These are phyloP conservation scores for Cryptophagus acutangulus DNA, from an alignment of 2,888 invertebrate genomes.

Conservation along the genomic window DNA sequence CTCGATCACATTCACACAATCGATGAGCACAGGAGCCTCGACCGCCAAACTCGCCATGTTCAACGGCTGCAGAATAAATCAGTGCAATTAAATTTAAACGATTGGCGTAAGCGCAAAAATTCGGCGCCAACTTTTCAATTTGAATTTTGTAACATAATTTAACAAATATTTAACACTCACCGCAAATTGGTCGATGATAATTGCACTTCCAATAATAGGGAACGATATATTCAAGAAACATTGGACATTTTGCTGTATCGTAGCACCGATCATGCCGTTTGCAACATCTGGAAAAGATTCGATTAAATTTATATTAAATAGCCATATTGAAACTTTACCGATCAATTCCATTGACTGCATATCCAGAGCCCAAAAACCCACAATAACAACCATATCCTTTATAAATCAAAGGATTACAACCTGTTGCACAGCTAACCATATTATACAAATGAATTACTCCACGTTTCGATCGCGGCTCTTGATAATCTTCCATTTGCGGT, in stretches of 20 bases:
- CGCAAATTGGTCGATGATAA: conserved; percentile 70
- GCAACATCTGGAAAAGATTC: conserved; percentile 59
- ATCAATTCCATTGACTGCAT: conserved; percentile 76
- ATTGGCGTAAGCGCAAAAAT: not conserved
- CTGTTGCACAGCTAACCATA: conserved; percentile 80
- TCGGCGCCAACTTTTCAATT: too few species aligned
- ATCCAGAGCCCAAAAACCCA: conserved; percentile 77
- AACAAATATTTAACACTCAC: conserved; percentile 53
- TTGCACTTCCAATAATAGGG: conserved; percentile 87
- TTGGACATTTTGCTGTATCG: conserved; percentile 70
- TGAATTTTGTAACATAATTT: too few species aligned
- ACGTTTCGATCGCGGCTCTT: conserved; percentile 51
- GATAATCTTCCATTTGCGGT: not conserved
- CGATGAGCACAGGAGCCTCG: conserved; percentile 67
- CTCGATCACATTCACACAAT: conserved; percentile 79
- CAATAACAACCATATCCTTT: conserved; percentile 90
- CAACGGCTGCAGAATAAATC: conserved; percentile 45
- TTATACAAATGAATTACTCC: conserved; percentile 77
- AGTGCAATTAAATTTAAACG: not conserved
- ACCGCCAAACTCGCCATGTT: conserved; percentile 56
- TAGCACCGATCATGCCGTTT: conserved; percentile 84
- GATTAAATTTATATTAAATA: not conserved
- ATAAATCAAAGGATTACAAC: conserved; percentile 76
- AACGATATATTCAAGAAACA: conserved; percentile 77
- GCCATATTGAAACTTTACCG: too few species aligned